Conservation (phyloP, 35 echinoderm and acorn worm genomes). For the Heliocidaris tuberculata region DNA sequence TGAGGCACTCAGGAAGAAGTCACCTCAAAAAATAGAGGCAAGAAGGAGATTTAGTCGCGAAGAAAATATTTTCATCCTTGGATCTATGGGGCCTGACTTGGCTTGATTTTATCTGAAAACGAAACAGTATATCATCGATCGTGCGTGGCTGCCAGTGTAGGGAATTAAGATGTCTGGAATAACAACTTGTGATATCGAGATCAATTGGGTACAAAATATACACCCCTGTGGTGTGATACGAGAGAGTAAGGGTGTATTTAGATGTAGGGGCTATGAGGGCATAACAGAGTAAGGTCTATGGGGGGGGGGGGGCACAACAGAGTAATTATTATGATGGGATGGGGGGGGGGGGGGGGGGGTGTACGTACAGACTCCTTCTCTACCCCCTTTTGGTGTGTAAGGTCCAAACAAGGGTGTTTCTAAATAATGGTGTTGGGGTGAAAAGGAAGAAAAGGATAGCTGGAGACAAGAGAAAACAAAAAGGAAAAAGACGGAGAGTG, state of each 20-base stretch:
- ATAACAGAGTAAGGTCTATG: background rate
- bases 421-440: no score
- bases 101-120: background rate
- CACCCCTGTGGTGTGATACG: background rate
- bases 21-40: background rate
- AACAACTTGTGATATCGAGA: background rate
- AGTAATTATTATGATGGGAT: no score
- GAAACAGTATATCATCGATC: background rate
- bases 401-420: no score
- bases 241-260: background rate
- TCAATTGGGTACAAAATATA: background rate
- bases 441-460: no score
- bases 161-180: slow-evolving; percentile 11
- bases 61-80: background rate
- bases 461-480: no score
- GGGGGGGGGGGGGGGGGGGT: no score
- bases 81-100: background rate
- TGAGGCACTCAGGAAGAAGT: background rate
- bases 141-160: background rate
- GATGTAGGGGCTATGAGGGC: background rate
- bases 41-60: background rate
- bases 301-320: no score
- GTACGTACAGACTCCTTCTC: no score
- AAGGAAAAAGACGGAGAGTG: no score
- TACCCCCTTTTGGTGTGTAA: no score